These are phyloP conservation scores for Chaetodon trifasciatus DNA, from an alignment of 2,797 vertebrate genomes.

Conservation along the genomic window DNA sequence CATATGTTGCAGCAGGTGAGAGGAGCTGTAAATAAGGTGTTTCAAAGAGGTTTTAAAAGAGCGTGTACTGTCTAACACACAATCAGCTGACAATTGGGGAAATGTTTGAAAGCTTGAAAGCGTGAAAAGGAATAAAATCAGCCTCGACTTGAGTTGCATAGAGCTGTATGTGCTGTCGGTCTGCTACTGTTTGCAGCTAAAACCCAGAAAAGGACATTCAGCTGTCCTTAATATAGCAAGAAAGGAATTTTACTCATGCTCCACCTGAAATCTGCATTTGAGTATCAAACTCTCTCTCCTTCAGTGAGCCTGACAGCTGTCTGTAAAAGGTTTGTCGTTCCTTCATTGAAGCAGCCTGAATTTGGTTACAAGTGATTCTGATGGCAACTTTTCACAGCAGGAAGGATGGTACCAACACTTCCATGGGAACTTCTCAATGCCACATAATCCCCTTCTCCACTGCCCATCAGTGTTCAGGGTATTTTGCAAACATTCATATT, in stretches of 20 bases:
- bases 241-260: conserved; percentile 28
- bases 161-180: not conserved
- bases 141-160: not conserved
- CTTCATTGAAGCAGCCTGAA: not conserved
- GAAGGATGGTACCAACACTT: not conserved
- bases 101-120: not conserved
- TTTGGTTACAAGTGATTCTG: conserved; percentile 4
- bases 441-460: conserved; percentile 10
- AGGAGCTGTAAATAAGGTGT: conserved; percentile 1
- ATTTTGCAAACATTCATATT: not conserved
- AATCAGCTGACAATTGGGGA: not conserved
- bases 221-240: not conserved
- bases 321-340: not conserved
- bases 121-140: not conserved
- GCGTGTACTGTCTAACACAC: no score
- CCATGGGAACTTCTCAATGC: not conserved
- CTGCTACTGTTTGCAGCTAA: not conserved
- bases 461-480: not conserved
- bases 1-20: not conserved
- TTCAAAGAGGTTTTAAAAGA: conserved; percentile 11
- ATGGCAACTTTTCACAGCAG: not conserved
- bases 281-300: not conserved
- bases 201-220: conserved; percentile 1
- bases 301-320: not conserved
- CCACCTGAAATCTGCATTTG: conserved; percentile 3